These are phyloP conservation scores for Meda fulgida DNA, from an alignment of 2,797 vertebrate species.

Conservation along the genomic window DNA sequence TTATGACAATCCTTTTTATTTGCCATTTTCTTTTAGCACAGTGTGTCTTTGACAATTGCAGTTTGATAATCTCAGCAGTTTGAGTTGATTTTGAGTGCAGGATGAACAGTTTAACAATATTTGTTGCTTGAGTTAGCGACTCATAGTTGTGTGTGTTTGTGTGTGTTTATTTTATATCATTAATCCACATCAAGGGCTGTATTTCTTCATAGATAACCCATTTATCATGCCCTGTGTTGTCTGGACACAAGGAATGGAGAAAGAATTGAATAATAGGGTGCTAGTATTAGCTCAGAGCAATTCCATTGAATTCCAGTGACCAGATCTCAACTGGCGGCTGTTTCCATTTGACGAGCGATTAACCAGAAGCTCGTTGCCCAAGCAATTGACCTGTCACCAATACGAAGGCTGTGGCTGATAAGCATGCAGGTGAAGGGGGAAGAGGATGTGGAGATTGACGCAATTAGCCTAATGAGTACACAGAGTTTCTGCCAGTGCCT, in stretches of 20 bases:
- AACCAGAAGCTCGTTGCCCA: slow-evolving; percentile 26
- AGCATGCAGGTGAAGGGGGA: slow-evolving; percentile 48
- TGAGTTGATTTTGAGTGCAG: neutral
- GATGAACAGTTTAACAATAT: neutral
- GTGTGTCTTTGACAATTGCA: neutral
- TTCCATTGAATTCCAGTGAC: slow-evolving; percentile 26
- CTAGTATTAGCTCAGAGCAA: neutral
- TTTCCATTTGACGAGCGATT: slow-evolving; percentile 52
- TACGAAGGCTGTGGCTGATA: slow-evolving; percentile 6
- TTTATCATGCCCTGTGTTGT: slow-evolving; percentile 1
- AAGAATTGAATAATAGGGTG: neutral
- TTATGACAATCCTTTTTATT: neutral
- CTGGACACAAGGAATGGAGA: neutral
- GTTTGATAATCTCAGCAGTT: neutral
- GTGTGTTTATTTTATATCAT: neutral
- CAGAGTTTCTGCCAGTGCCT: slow-evolving; percentile 45
- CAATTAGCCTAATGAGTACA: slow-evolving; percentile 63
- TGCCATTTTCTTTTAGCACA: neutral
- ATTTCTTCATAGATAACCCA: neutral
- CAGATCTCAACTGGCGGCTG: slow-evolving; percentile 40
- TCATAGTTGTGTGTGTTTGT: neutral
- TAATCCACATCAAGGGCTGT: neutral
- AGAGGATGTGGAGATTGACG: slow-evolving; percentile 58
- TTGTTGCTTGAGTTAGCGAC: neutral
- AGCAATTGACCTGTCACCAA: slow-evolving; percentile 47